A percentile compares a stretch with the other conserved stretches of the same genome.
Evolutionary conservation across 2,797 vertebrate genomes (phyloP).

Genomic region (Momotus momota): DNA sequence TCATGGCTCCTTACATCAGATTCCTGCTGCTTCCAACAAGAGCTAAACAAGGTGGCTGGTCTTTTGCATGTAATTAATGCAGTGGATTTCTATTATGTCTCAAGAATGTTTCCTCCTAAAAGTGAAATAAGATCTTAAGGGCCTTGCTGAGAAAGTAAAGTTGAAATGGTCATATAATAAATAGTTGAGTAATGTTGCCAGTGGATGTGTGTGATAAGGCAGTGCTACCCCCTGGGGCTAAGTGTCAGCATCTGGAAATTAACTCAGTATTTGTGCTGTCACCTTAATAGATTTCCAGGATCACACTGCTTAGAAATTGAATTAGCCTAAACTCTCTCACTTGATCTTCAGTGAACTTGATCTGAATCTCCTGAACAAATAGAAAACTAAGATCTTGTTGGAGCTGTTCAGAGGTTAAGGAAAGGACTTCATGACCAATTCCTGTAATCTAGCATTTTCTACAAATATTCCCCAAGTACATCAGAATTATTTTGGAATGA

Average conservation of each 20-base stretch:
- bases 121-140: background rate
- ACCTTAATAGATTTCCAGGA: background rate
- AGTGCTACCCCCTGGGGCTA: background rate
- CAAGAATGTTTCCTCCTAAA: background rate
- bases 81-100: background rate
- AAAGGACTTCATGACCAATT: background rate
- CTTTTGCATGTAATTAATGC: accelerated
- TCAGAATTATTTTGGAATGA: background rate
- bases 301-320: background rate
- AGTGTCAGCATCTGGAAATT: background rate
- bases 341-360: background rate
- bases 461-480: background rate
- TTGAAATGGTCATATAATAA: background rate
- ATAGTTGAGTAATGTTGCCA: background rate
- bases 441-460: background rate
- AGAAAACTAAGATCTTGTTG: background rate
- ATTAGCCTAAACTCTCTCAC: background rate
- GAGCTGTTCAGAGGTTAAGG: background rate
- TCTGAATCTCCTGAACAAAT: background rate
- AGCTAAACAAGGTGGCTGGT: background rate
- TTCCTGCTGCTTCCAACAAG: background rate
- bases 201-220: background rate
- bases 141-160: background rate
- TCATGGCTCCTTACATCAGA: accelerated
- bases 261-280: background rate